Base-by-base conservation (phyloP, 2,888 invertebrate genomes). In the Archaeoteleia sp. region DNA sequence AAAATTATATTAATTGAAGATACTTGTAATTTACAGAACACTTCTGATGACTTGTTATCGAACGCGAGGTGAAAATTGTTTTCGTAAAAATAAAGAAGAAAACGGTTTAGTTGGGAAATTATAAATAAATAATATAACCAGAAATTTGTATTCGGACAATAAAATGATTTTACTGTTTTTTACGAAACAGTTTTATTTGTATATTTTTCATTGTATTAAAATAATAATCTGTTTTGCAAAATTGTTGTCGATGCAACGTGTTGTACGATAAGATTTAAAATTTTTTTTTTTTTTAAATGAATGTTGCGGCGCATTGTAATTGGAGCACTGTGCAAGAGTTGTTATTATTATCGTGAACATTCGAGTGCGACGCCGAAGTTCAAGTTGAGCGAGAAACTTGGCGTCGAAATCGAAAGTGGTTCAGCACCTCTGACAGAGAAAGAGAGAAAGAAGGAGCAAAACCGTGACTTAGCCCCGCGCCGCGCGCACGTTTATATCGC, bases 381-480 rank as follows among this genome's bases (percentile, higher is more conserved):
- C 68, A 68, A 68, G 68, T 68, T 63, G 49, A 60, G 60, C 63
- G 68, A 34, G 34, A 34, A 48, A 48, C 48, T 35, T 48, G 5
- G 35, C 35, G 9, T 35, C 25, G 48, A 68, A 68, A 68, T 45
- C 48, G 68, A 68, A 68, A 68, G 68, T 68, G 68, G 63, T 68
- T 68, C 68, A 43, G 60, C 54, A 25, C 17, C 13, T 25, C 15
- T 30, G 13, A 10, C 10, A 9, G 20, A 42, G 13, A 49, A 27
- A 42, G 34, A 43, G 43, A 30, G 14, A 10, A 6, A 10, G 29
- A 37, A 46, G 43, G 30, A 34, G 23, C 40, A 23, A 37, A 55
- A 17, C 27, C 25, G 49, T 60, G 66, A 57, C 53, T 57, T 48
- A 40, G 58, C 45, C 17, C 29, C 17, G n/a, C 12, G 32, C 13